phyloP scores from a whole-genome alignment of 2,797 vertebrate species.

The Myotis findleyi region DNA sequence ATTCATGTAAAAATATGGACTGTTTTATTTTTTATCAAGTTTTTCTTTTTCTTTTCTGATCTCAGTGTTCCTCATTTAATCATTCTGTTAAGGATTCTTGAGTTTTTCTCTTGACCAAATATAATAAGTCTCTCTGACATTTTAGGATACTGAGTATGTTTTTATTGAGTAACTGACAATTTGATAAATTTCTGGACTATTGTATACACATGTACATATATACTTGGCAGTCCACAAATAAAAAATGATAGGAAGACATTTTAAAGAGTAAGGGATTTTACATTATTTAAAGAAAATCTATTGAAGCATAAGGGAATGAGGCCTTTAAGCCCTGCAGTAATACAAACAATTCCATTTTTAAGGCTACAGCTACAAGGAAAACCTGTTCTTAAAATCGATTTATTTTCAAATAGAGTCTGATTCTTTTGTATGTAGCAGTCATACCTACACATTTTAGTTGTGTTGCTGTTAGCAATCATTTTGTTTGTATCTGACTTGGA shows the following conservation, averaged over 20 bases:
- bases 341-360: constrained; percentile 24
- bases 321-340: neutral
- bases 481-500: constrained; percentile 22
- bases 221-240: neutral
- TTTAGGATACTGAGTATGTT: neutral
- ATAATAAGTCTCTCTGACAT: neutral
- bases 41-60: neutral
- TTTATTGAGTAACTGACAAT: neutral
- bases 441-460: neutral
- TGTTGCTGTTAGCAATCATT: constrained; percentile 11
- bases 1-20: neutral
- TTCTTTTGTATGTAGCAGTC: neutral
- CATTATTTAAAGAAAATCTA: constrained; percentile 48
- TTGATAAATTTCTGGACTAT: constrained; percentile 1
- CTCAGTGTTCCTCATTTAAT: neutral
- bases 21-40: neutral
- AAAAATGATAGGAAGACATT: neutral
- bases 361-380: neutral
- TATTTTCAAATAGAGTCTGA: neutral
- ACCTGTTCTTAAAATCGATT: constrained; percentile 27
- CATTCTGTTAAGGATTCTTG: neutral
- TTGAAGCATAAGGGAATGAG: neutral
- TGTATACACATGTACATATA: neutral
- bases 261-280: neutral
- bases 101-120: neutral